A percentile compares a stretch with the other conserved stretches of the same genome.
Evolutionary conservation across 2,113 vertebrate species (phyloP).

Genomic region (Saguinus midas): DNA sequence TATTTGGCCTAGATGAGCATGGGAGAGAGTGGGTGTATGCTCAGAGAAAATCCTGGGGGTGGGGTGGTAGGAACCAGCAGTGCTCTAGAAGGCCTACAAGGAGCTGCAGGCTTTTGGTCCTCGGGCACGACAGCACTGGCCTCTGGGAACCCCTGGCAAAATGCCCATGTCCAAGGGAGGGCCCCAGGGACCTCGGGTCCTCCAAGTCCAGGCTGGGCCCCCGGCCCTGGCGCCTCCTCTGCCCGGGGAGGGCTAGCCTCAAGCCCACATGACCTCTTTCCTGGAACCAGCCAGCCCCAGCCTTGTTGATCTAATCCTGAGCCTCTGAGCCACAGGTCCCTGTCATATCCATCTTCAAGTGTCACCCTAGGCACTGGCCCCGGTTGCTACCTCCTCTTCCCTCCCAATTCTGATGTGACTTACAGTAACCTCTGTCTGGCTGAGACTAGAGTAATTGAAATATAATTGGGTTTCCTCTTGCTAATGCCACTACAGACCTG

Average conservation of each 20-base stretch:
- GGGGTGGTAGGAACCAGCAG: no score
- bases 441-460: slow-evolving; percentile 60
- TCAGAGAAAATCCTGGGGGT: neutral
- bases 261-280: slow-evolving; percentile 57
- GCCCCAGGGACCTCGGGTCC: neutral
- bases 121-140: no score
- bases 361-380: slow-evolving; percentile 54
- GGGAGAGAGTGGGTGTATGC: neutral
- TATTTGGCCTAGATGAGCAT: neutral
- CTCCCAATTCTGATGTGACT: slow-evolving; percentile 28
- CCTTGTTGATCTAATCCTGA: slow-evolving; percentile 73
- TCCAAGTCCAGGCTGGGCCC: neutral
- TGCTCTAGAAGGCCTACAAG: neutral
- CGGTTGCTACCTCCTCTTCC: slow-evolving; percentile 26
- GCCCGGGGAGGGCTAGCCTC: neutral
- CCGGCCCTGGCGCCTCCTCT: neutral
- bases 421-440: slow-evolving; percentile 71
- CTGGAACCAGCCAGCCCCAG: slow-evolving; percentile 56
- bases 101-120: neutral
- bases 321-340: slow-evolving; percentile 51
- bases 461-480: slow-evolving; percentile 68
- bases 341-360: slow-evolving; percentile 69
- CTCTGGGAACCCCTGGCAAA: slow-evolving; percentile 16
- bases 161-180: neutral
- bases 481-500: slow-evolving; percentile 31